Evolutionary conservation across 1,140 invertebrate genomes (phyloP), one percentile per base, ranked within the genome.

Genomic region (Ostrea denselamellosa): DNA sequence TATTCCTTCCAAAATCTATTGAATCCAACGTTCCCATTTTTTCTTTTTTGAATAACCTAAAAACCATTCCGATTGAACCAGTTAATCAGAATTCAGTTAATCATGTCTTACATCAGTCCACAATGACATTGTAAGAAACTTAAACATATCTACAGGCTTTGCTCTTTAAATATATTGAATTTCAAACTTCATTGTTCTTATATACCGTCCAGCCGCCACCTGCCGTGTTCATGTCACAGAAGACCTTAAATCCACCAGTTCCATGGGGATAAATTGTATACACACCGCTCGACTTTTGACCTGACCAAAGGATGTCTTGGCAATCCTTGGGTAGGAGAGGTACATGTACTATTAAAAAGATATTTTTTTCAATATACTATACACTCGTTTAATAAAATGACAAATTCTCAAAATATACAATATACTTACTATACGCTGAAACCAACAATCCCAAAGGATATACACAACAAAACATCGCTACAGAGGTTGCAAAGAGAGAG

Each of bases 181-280:
- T 9, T 22, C 0, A 81, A 81, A 81, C 17, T 14, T 22, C 0
- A 25, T 1, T 1, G 9, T 25, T n/a, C 4, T 14, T 81, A 10
- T 22, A 8, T 85, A 85, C 83, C 83, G 83, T 85, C 83, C 83
- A 85, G n/a, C 83, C 83, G n/a, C 53, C 83, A 0, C 83, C 83
- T 2, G 44, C 10, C 10, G 83, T 56, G 4, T 19, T 85, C 52
- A 85, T 54, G 53, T 85, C 83, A 85, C 83, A 85, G 9, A 22
- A 85, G 7, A 58, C 53, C 10, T 54, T 22, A 85, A 56, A 85
- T 22, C 83, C 83, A 22, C 52, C 53, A 5, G 83, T 85, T 85
- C 83, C 83, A 25, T 54, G 14, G 22, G 83, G 83, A 58, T 85
- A 85, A 85, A 85, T 85, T 22, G 83, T 85, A 53, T 85, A 85